A percentile compares a stretch with the other conserved stretches of the same genome.
Evolutionary conservation across 2,113 vertebrate species (phyloP).

Genomic region (Chaenogobius annularis): DNA sequence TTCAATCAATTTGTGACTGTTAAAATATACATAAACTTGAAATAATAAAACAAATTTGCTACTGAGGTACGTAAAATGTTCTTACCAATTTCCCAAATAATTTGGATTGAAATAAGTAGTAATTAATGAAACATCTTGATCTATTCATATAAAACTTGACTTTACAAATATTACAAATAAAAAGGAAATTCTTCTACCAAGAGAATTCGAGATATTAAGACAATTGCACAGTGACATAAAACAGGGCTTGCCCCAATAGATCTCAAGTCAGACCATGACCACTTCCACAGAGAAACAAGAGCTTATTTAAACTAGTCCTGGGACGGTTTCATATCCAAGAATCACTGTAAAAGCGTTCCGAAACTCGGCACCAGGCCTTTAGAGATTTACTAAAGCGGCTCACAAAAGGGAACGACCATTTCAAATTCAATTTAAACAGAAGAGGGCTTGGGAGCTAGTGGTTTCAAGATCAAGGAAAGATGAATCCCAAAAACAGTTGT

Average conservation of each 20-base stretch:
- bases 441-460: conserved; percentile 52
- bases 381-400: conserved; percentile 24
- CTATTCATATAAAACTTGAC: no score
- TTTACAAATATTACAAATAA: neutral
- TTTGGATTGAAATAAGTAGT: no score
- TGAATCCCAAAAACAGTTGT: conserved; percentile 41
- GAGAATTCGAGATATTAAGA: neutral
- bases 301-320: neutral
- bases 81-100: no score
- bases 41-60: no score
- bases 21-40: no score
- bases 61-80: no score
- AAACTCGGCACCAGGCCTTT: conserved; percentile 22
- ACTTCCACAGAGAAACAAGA: neutral
- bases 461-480: conserved; percentile 51
- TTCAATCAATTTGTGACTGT: no score
- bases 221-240: neutral
- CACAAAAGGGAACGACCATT: conserved; percentile 38
- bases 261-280: neutral
- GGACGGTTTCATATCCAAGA: conserved; percentile 1
- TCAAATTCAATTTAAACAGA: conserved; percentile 52
- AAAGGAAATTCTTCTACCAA: no score
- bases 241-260: neutral
- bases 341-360: conserved; percentile 29
- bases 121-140: no score